Evolutionary conservation across 2,888 invertebrate species (phyloP), one percentile per base, ranked within the genome.

Genomic region (Oegoconia quadripuncta): DNA sequence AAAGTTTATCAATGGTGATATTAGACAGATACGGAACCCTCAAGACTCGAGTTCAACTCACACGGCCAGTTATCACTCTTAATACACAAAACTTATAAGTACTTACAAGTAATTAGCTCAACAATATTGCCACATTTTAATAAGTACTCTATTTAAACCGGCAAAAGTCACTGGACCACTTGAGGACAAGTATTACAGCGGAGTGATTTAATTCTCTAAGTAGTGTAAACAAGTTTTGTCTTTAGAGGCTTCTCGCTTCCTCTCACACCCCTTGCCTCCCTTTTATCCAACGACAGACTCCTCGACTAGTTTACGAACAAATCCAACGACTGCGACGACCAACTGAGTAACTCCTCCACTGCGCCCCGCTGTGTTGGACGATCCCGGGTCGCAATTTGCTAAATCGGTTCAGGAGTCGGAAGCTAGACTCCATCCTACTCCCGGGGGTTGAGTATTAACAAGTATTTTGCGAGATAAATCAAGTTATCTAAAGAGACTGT

Each of bases 381-480:
- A 23, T 23, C 9, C 55, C 47, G 46, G 3, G 11, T 40, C 52
- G 73, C 57, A 32, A 27, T 55, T 77, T 50, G 52, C 8, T 18
- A 41, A 41, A 78, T 55, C 39, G 37, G 52, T 78, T 63, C 47
- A 55, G 63, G 64, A 56, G 57, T 50, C 64, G 55, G 72, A 74
- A 74, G 68, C 61, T 70, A 63, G 69, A 74, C 74, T 69, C 67
- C 49, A 58, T 57, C 64, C 61, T 57, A 57, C 66, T 72, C 71
- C 67, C 68, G 40, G 63, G 69, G 74, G 69, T 71, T 68, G 72
- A 68, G 76, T 72, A 82, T 83, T 82, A 81, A 78, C 79, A 81
- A 83, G 82, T 83, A 82, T 82, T 83, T 79, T 70, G 72, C 60
- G 77, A 79, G 78, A 82, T 82, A 82, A 81, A 83, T 79, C 69